Base-by-base conservation (phyloP, 2,888 invertebrate genomes). In the Nemapogon koenigi region DNA sequence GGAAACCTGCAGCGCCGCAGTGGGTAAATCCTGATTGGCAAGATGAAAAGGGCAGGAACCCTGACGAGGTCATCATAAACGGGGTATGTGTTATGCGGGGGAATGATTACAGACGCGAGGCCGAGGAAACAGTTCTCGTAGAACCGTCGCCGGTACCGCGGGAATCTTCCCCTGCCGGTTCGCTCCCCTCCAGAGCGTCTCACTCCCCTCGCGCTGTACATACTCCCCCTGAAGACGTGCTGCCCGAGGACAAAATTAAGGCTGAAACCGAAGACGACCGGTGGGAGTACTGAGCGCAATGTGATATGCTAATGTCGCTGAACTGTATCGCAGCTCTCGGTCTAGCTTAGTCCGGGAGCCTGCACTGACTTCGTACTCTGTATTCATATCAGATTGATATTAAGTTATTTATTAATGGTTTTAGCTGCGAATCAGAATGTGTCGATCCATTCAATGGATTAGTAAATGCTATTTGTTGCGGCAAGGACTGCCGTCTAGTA, bases 1-100 rank as follows among this genome's bases (percentile, higher is more conserved):
- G 97, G 54, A 97, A 97, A 78, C 94, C 96, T 1, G 95, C 94
- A 1, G 95, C 96, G 38, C 97, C 97, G 2, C 96, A 97, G 70
- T 96, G 97, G 94, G 94, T 97, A 3, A 96, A 96, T 67, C 97
- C 97, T 4, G 93, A 93, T 52, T 91, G 91, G 91, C 90, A 90
- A 56, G 90, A 90, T 57, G 83, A 83, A 48, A 80, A 81, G 48
- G 78, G 81, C 13, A 66, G 79, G 30, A 72, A 63, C 55, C 76
- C 68, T 45, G 89, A 89, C 53, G 92, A 92, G 59, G 91, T 93
- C 16, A 94, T 94, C 55, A 94, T 94, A 52, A 95, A 95, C 59
- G 95, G 95, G 1, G 94, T 95, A 16, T 94, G 94, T 59, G 94
- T 94, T 4, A 91, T 94, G 90, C 86, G 91, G 50, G 87, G 90